Conservation (phyloP, 2,888 invertebrate genomes). For the Reticulitermes lucifugus region DNA sequence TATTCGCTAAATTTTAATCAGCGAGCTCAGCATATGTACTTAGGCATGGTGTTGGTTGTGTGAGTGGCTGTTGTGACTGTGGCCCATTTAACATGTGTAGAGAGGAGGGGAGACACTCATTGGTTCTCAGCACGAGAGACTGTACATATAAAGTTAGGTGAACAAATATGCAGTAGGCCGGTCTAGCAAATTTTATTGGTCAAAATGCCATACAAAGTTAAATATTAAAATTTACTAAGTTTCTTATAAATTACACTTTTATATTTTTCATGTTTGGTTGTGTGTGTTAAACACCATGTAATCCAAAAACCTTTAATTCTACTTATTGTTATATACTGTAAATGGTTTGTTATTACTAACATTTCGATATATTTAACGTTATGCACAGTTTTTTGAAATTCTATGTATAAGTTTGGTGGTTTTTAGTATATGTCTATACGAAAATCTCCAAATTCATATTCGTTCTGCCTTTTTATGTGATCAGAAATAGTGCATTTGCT, state of each 20-base stretch:
- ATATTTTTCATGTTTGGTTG: neutral
- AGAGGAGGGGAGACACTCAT: neutral
- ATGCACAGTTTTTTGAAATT: neutral
- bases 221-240: neutral
- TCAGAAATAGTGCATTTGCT: too few relatives aligned
- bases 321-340: neutral
- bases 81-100: neutral
- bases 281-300: neutral
- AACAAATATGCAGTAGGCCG: neutral
- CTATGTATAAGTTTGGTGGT: too few relatives aligned
- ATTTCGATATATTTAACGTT: slow-evolving; percentile 6
- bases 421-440: too few relatives aligned
- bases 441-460: too few relatives aligned
- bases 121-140: neutral
- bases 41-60: neutral
- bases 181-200: neutral
- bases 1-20: neutral
- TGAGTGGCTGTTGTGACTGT: slow-evolving; percentile 23
- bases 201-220: neutral
- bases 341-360: neutral
- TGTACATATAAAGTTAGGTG: neutral
- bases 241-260: neutral
- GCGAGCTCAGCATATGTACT: neutral
- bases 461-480: too few relatives aligned
- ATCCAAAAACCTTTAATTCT: neutral